Evolutionary conservation across 2,113 vertebrate species (phyloP), one percentile per base, ranked within the genome.

Genomic region (Nicator chloris): DNA sequence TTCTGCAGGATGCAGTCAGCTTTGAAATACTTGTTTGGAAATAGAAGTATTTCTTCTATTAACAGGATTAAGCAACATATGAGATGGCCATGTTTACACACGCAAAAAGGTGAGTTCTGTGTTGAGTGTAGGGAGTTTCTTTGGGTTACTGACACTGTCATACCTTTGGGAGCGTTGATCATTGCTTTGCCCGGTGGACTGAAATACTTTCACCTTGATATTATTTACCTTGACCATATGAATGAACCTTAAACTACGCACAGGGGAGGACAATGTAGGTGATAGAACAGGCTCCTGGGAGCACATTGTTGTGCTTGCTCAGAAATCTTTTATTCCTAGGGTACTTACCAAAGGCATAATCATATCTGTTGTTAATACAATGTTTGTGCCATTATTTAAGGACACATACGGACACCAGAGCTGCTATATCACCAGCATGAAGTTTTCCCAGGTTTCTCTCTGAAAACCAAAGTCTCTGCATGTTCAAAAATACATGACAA

Each of bases 21-120:
- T 91, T 65, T 76, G 56, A 89, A 86, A 76, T 53, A 18, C 30
- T 90, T 94, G 66, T 93, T 92, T 92, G 60, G 87, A 90, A 90
- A 76, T 3, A 54, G 35, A 85, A 59, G 7, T 56, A 60, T 73
- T 81, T 82, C 26, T 88, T 59, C 59, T 90, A 11, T 49, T 90
- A 83, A 59, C 50, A 70, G 66, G 27, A 57, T 66, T 86, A 85
- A 95, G 70, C n/a, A 72, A 77, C 76, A 69, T 15, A 40, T 73
- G 54, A 81, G 24, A 28, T 56, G 28, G 15, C 5, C 15, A 30
- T 17, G 13, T 75, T 66, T 66, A 50, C 31, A n/a, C 14, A 27
- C 7, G 13, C 17, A 57, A 2, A 66, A 80, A 42, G 23, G 7
- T 66, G 65, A 71, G 4, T 35, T 79, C 40, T 87, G 69, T 56